Evolutionary conservation across 2,888 invertebrate genomes (phyloP), one percentile per base, ranked within the genome.

Genomic region (Euplexia lucipara): DNA sequence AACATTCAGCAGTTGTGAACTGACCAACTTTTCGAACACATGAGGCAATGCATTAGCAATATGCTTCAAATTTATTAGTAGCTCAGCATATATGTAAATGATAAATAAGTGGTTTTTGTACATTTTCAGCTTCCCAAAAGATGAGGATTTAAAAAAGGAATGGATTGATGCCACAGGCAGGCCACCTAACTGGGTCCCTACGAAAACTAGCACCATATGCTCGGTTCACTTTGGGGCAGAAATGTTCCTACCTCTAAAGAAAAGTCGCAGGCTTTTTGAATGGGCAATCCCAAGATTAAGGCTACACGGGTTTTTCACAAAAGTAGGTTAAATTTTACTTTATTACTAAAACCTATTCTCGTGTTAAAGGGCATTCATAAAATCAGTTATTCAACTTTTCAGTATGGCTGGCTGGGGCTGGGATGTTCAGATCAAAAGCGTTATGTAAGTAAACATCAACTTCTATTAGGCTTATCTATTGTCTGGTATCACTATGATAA

Each of bases 111-210:
- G n/a, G n/a, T n/a, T n/a, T n/a, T n/a, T n/a, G n/a, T n/a, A n/a
- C n/a, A n/a, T n/a, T n/a, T n/a, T n/a, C n/a, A n/a, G 18, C 18
- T 3, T 49, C 14, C 18, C 34, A 32, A 34, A 2, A 32, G 34
- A 2, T 20, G 20, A 7, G 6, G 30, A 6, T 18, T 2, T 45
- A 16, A 57, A 57, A 51, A 16, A 18, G 10, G 2, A 37, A 49
- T 64, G 42, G 51, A 64, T 64, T 10, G 5, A 58, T 35, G 63
- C 63, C 26, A 58, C 51, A 37, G 63, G 58, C 6, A 51, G 7
- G 20, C 42, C 58, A 10, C 8, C 22, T n/a, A 39, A 22, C 10
- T 64, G 63, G 58, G 58, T 64, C 10, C 63, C 42, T n/a, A 58
- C 58, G 10, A 51, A 32, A 44, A 6, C 10, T 26, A 48, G 32